Conservation (phyloP, 1,140 invertebrate species). For the Phortica variegata region DNA sequence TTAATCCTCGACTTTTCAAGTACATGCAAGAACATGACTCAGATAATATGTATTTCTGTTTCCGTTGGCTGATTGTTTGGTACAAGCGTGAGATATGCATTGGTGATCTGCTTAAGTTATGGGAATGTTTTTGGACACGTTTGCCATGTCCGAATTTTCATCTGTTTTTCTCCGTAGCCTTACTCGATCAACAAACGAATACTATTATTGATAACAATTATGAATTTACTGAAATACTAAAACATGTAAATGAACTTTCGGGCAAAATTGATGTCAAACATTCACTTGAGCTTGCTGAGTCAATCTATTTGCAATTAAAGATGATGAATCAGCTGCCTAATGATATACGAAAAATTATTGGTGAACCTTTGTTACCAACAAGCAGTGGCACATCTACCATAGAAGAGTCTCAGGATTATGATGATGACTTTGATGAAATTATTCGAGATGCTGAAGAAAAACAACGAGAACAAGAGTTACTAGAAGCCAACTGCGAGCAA, state of each 20-base stretch:
- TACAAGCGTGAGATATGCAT: conserved; percentile 80
- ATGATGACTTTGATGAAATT: conserved; percentile 47
- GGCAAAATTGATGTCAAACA: conserved; percentile 78
- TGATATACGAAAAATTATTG: conserved; percentile 68
- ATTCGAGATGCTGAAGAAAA: conserved; percentile 45
- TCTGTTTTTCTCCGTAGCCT: conserved; percentile 84
- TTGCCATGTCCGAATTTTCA: conserved; percentile 94
- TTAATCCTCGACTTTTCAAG: conserved; percentile 79
- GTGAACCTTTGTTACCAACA: conserved; percentile 58
- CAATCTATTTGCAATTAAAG: conserved; percentile 82
- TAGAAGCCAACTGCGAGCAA: conserved; percentile 49
- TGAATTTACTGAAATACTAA: conserved; percentile 94
- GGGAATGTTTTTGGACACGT: conserved; percentile 88
- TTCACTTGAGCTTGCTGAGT: conserved; percentile 81
- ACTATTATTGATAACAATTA: conserved; percentile 86
- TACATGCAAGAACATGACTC: conserved; percentile 92
- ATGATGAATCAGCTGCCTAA: conserved; percentile 69
- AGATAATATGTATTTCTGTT: conserved; percentile 98
- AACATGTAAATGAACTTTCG: conserved; percentile 93
- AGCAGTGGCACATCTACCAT: conserved; percentile 27
- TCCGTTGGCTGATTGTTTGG: conserved; percentile 85
- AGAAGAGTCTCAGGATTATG: conserved; percentile 30
- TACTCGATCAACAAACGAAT: conserved; percentile 84
- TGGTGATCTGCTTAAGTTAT: conserved; percentile 74
- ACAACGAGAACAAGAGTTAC: conserved; percentile 28